Base-by-base conservation (phyloP, 1,140 invertebrate species). In the Anastrepha obliqua region DNA sequence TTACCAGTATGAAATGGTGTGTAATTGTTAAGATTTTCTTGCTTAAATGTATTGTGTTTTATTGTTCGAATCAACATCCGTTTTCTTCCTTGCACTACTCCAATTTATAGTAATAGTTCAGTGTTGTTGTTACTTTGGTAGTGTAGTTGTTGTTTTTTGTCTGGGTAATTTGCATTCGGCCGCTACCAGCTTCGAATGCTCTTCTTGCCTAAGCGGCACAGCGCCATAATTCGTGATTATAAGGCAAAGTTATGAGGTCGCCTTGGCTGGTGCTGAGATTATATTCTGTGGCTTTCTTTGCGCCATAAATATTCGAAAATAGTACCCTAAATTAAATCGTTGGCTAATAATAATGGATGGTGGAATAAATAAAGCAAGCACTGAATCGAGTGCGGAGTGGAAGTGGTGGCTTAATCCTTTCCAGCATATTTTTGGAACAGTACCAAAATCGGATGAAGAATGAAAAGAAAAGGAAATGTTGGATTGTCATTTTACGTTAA, bases 11-110 rank as follows among this genome's bases (percentile, higher is more conserved):
- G 20, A 55, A 15, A 81, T 81, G 47, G 74, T 88, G 90, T 92
- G 90, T 92, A 91, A 92, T 92, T 92, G 91, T 90, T 91, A 91
- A 92, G 91, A 92, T 92, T 90, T 92, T 89, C 90, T 92, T 91
- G 90, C 90, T 89, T 88, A 89, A 90, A 92, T 92, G 92, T 91
- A 92, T 92, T 90, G 89, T 89, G 47, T 88, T 89, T 74, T 67
- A 62, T 51, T 67, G 67, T 87, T n/a, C 85, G 20, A 17, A 58
- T 86, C 44, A 39, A 42, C 39, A 17, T 47, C 17, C 74, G 17
- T 3, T 9, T 29, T 29, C 29, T 9, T 15, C 13, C 55, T 17
- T 29, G 1, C 7, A 86, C 20, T n/a, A 7, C 47, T 58, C 86
- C 47, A 64, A 47, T 65, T 65, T 13, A 85, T 47, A 81, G 85